phyloP scores from a whole-genome alignment of 2,113 vertebrate genomes.

The Glaucomys volans region DNA sequence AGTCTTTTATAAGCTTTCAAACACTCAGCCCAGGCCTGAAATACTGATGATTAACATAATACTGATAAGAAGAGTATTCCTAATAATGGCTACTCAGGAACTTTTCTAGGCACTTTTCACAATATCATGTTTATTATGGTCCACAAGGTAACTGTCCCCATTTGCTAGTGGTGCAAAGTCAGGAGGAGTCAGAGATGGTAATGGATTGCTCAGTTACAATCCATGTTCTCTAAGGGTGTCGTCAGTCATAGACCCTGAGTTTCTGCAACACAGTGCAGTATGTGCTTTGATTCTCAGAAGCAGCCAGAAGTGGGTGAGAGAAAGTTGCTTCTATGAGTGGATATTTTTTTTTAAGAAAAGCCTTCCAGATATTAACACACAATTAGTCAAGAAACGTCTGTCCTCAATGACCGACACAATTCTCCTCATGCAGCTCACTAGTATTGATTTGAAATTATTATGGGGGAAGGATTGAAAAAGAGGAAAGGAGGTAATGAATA shows the following conservation, averaged over 20 bases:
- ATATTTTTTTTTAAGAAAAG: background rate
- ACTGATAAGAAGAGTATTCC: background rate
- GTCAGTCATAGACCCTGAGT: background rate
- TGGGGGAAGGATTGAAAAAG: background rate
- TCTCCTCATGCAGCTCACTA: background rate
- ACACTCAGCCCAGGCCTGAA: background rate
- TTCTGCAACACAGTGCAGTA: background rate
- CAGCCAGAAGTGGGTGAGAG: background rate
- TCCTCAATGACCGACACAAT: background rate
- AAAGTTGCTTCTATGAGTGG: background rate
- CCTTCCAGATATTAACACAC: background rate
- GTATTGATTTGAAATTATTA: background rate
- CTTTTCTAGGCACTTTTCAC: background rate
- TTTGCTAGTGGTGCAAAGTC: background rate
- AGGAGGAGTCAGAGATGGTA: background rate
- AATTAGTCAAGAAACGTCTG: background rate
- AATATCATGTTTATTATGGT: background rate
- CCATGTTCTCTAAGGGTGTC: background rate
- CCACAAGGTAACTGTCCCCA: background rate
- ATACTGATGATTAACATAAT: background rate
- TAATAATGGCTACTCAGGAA: background rate
- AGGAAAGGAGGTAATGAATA: background rate
- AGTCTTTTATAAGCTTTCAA: conserved; percentile 32
- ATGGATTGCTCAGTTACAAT: background rate
- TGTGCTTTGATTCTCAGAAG: background rate